Base-by-base conservation (phyloP, 1,140 invertebrate genomes). In the Cyclargus thomasi region DNA sequence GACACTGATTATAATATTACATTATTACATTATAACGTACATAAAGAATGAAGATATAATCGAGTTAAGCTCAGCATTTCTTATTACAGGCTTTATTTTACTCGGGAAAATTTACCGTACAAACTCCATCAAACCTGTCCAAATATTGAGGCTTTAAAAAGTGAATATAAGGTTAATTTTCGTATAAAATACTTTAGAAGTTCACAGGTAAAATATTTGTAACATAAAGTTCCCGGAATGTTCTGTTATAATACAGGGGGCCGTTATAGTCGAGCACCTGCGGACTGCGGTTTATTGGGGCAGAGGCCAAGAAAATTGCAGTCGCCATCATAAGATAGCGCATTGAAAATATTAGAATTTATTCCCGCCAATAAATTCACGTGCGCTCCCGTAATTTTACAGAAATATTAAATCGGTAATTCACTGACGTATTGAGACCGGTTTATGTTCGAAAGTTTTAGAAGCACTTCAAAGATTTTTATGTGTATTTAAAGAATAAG, bases 271-370 rank as follows among this genome's bases (percentile, higher is more conserved):
- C 21, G 35, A 68, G 20, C 53, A 67, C 36, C 62, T 67, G 29
- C 22, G 39, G 53, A 55, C 66, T 65, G 67, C 66, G 65, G 67
- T 53, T 69, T 76, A 75, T 78, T 78, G 72, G 10, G 66, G 47
- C 63, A 62, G 67, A 47, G 39, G 21, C 59, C 66, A 63, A 74
- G 65, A 74, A 84, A 84, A 87, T 85, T 86, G 81, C 80, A 83
- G 83, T 71, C 71, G 76, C 67, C 72, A 69, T 67, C 71, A 67
- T 73, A 70, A 71, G 69, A 62, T 53, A 70, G 70, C 74, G 67
- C 69, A 73, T 76, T 69, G 70, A 74, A 76, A 78, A 78, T 78
- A 78, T 78, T 78, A 76, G 74, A 78, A 78, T 76, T 78, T 78
- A 78, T 78, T 75, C 71, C 73, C 67, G 64, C 65, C 62, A 22